Evolutionary conservation across 2,113 vertebrate genomes (phyloP).

Genomic region (Syrrhaptes paradoxus): DNA sequence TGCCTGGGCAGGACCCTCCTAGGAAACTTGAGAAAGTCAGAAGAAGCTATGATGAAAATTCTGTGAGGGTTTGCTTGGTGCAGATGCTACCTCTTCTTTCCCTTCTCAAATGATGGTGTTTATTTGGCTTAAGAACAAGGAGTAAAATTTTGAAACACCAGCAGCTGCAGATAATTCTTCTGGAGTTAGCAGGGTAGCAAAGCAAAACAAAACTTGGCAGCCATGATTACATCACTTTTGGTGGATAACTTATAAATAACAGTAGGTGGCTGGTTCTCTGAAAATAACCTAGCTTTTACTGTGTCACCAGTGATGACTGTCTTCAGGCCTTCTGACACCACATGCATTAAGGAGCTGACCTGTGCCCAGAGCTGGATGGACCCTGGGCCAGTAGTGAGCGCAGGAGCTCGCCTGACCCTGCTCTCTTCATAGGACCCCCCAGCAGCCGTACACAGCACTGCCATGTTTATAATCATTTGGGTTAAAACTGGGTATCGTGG

Average conservation of each 20-base stretch:
- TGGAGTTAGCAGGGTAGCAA: neutral
- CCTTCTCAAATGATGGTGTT: neutral
- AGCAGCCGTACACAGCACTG: neutral
- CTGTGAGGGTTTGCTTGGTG: neutral
- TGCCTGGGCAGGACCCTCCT: neutral
- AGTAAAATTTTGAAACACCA: neutral
- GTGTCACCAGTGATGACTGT: neutral
- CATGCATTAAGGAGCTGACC: neutral
- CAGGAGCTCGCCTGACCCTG: neutral
- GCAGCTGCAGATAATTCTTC: neutral
- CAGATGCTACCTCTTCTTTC: neutral
- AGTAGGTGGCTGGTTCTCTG: neutral
- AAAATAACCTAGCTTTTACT: neutral
- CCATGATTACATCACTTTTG: neutral
- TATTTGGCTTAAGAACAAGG: neutral
- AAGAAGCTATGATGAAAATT: neutral
- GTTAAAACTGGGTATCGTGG: neutral
- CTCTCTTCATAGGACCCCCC: neutral
- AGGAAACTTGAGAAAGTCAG: neutral
- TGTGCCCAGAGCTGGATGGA: fast-evolving
- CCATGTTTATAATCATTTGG: neutral
- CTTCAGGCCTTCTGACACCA: neutral
- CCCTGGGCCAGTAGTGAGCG: neutral
- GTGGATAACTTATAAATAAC: neutral
- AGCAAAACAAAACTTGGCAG: neutral